phyloP scores from a whole-genome alignment of 2,113 vertebrate species.

The Eublepharis macularius region DNA sequence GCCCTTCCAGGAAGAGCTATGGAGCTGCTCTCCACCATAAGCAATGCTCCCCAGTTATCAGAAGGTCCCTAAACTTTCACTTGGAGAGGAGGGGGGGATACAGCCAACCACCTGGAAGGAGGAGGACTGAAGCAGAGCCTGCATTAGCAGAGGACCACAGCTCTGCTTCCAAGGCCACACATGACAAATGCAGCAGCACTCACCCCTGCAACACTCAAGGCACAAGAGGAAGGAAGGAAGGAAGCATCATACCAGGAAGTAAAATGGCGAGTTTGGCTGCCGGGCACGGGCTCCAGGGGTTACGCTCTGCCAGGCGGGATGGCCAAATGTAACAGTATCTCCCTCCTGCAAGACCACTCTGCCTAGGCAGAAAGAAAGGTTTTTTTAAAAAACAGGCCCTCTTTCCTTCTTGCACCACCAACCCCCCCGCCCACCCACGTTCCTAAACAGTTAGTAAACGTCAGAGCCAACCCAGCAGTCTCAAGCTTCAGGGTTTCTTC shows the following conservation, averaged over 20 bases:
- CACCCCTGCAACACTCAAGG: background rate
- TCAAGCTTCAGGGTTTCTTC: no score
- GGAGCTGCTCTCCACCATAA: no score
- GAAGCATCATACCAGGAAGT: conserved; percentile 32
- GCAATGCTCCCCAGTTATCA: no score
- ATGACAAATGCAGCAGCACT: background rate
- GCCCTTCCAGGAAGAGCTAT: no score
- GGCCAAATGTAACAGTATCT: conserved; percentile 39
- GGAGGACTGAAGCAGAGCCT: no score
- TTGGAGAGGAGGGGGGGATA: background rate
- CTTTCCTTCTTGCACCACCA: no score
- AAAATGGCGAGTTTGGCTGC: conserved; percentile 39
- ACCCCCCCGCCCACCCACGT: no score
- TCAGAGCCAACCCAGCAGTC: no score
- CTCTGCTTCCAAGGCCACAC: background rate
- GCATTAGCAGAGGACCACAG: background rate
- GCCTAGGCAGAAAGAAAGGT: background rate
- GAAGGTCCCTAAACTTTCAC: background rate
- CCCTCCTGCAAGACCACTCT: conserved; percentile 26
- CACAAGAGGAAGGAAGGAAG: background rate
- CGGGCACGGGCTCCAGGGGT: background rate
- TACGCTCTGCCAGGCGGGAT: background rate
- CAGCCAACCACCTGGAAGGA: background rate
- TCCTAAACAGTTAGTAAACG: no score
- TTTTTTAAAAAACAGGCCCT: background rate